Evolutionary conservation across 2,888 invertebrate species (phyloP).

Genomic region (Aleiodes leptofemur): DNA sequence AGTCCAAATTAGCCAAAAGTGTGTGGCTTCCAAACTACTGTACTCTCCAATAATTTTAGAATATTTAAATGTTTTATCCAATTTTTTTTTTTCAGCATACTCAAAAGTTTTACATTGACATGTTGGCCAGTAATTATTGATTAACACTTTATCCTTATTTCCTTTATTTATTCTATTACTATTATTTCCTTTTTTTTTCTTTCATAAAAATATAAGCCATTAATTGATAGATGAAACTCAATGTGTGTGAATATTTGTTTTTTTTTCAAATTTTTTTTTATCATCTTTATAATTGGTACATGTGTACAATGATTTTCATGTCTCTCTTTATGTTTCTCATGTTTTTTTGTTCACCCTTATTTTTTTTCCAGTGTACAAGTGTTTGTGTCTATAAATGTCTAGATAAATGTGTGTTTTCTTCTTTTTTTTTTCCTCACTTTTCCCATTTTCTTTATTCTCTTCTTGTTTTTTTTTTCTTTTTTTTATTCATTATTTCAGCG

Average conservation of each 20-base stretch:
- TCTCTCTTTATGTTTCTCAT: conserved; percentile 59
- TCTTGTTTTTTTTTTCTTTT: conserved; percentile 30
- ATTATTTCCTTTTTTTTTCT: conserved; percentile 45
- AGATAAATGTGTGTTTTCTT: conserved; percentile 39
- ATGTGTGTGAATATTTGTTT: conserved; percentile 65
- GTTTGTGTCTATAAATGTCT: conserved; percentile 59
- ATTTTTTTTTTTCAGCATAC: conserved; percentile 56
- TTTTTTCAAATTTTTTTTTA: background rate
- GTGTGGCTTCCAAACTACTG: conserved; percentile 50
- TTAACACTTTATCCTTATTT: conserved; percentile 49
- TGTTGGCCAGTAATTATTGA: conserved; percentile 54
- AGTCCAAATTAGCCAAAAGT: conserved; percentile 42
- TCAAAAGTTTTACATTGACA: conserved; percentile 59
- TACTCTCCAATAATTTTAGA: conserved; percentile 64
- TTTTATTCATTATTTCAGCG: background rate
- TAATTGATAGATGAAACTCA: conserved; percentile 71
- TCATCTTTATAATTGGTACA: conserved; percentile 62
- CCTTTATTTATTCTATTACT: conserved; percentile 33
- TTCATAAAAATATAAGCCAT: conserved; percentile 69
- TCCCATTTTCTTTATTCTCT: conserved; percentile 36
- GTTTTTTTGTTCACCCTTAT: conserved; percentile 26
- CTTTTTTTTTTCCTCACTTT: conserved; percentile 25
- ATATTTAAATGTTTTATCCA: conserved; percentile 45
- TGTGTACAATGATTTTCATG: conserved; percentile 69
- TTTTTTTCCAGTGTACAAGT: conserved; percentile 60